Percentiles rank a stretch among this genome's conserved stretches.
Conservation (phyloP, 2,888 invertebrate species). For the Poecilobothrus nobilitatus region DNA sequence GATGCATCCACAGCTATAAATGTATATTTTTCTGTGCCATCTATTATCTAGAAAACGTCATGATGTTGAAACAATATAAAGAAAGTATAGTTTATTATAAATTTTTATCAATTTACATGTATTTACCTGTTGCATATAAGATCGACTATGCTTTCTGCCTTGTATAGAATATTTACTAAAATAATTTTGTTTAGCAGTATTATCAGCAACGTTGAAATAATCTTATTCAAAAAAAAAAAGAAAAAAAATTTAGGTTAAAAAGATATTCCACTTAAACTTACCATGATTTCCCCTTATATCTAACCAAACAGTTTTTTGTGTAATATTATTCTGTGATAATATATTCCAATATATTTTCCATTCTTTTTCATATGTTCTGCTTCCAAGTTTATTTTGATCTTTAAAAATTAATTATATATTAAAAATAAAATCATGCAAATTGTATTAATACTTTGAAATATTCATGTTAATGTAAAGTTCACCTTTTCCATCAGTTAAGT, state of each 20-base stretch:
- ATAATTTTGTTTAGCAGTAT: conserved; percentile 62
- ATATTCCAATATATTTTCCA: conserved; percentile 71
- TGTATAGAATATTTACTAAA: conserved; percentile 72
- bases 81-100: neutral
- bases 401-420: too few species aligned
- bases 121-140: conserved; percentile 60
- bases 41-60: conserved; percentile 42
- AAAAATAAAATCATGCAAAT: too few species aligned
- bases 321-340: conserved; percentile 57
- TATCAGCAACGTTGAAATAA: conserved; percentile 73
- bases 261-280: conserved; percentile 6
- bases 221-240: conserved; percentile 47
- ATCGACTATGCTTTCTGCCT: conserved; percentile 58
- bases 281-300: conserved; percentile 88
- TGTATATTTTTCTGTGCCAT: conserved; percentile 52
- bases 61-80: neutral
- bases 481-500: conserved; percentile 78
- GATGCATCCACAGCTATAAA: conserved; percentile 84
- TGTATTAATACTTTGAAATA: neutral
- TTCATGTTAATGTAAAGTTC: neutral
- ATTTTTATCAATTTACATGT: neutral
- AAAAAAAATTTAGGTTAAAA: neutral
- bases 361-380: conserved; percentile 70
- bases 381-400: conserved; percentile 64
- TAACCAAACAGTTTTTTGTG: conserved; percentile 67